Evolutionary conservation across 2,113 vertebrate species (phyloP), one percentile per base, ranked within the genome.

Genomic region (Phyllopteryx taeniolatus): DNA sequence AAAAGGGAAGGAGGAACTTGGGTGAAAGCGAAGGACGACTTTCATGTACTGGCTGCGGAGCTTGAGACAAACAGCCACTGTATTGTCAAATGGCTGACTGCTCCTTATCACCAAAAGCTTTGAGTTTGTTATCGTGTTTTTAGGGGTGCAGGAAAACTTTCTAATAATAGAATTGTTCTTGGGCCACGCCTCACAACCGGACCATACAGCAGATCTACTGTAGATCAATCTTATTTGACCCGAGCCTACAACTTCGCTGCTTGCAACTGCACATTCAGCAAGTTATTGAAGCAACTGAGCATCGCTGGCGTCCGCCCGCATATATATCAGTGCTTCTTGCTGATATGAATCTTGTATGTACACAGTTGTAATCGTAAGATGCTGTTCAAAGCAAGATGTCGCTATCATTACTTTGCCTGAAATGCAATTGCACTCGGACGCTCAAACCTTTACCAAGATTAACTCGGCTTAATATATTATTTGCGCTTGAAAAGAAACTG

Each of bases 41-140:
- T 83, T 86, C 80, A 89, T 88, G 78, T 70, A 73, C 75, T 75
- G 78, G 82, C 80, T 74, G 59, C 47, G 67, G 66, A 77, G 71
- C 65, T 70, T 75, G 76, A 77, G 75, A 80, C 61, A 67, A 70
- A 80, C 65, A 20, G 61, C n/a, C 3, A 77, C 72, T 77, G 83
- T 74, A 74, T 80, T 67, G 63, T 79, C 35, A 59, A 68, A 4
- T 71, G 76, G 67, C 67, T 49, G 27, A 71, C 70, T 14, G 5
- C 20, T 51, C 46, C 53, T 74, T 62, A 72, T 59, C 71, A 70
- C 74, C 22, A 59, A 62, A 57, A 44, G 68, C 82, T 63, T 64
- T 47, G 31, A 53, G 42, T 72, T 68, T 62, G 33, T 68, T 68
- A 27, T 39, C 10, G n/a, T 56, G 35, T 73, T 71, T 62, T 44